phyloP scores from a whole-genome alignment of 2,113 vertebrate species.

The Tichodroma muraria region DNA sequence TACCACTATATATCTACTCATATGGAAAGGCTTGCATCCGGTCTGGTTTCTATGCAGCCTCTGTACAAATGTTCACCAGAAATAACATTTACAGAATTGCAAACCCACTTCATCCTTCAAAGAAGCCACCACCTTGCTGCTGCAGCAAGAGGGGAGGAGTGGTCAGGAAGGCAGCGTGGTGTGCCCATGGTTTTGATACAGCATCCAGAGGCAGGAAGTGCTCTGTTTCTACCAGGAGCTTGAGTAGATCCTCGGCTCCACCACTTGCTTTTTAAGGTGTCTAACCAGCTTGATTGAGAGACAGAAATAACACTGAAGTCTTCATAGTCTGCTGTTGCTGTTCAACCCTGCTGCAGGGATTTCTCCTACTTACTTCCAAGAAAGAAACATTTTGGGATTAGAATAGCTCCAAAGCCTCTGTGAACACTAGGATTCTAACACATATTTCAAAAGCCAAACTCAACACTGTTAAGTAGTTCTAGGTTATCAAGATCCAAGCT shows the following conservation, averaged over 20 bases:
- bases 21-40: background rate
- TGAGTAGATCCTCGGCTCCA: background rate
- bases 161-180: fast-evolving
- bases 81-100: background rate
- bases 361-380: background rate
- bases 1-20: background rate
- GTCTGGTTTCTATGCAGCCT: background rate
- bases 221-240: background rate
- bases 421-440: background rate
- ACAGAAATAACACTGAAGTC: background rate
- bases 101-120: background rate
- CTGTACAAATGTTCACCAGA: background rate
- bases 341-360: background rate
- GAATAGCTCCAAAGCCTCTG: background rate
- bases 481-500: background rate
- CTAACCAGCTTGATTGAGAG: background rate
- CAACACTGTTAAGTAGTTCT: background rate
- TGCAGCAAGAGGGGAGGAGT: background rate
- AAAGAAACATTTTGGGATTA: background rate
- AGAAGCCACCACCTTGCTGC: background rate
- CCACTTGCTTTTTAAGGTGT: background rate
- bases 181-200: background rate
- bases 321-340: background rate
- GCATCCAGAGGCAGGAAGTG: background rate
- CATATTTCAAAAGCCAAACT: background rate